Percentiles rank a stretch among this genome's conserved stretches.
These are phyloP conservation scores for Dryomyza anilis DNA, from an alignment of 2,888 invertebrate species.

Conservation along the genomic window DNA sequence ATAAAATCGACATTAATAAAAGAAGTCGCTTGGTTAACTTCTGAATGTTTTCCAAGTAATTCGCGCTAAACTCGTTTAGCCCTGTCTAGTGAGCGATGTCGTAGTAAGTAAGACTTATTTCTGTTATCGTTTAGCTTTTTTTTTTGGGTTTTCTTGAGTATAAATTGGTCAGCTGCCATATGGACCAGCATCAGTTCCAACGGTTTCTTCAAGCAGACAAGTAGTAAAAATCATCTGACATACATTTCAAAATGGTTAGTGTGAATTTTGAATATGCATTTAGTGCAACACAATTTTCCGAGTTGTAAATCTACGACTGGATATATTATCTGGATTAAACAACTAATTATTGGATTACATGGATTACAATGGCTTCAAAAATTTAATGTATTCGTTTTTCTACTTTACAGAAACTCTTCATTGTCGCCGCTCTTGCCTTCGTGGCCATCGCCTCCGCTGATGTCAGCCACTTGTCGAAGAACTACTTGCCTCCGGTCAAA, in stretches of 20 bases:
- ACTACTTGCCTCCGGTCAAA: constrained; percentile 48
- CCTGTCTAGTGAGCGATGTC: constrained; percentile 29
- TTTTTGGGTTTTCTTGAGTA: constrained; percentile 49
- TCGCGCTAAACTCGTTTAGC: constrained; percentile 35
- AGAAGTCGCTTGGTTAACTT: no score
- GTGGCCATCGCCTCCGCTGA: constrained; percentile 54
- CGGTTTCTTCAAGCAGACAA: constrained; percentile 51
- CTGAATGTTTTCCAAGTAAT: no score
- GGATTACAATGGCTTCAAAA: no score
- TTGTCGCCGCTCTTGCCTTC: constrained; percentile 46
- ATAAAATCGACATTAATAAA: constrained; percentile 8
- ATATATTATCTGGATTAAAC: not conserved
- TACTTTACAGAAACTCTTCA: constrained; percentile 53
- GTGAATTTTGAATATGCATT: not conserved
- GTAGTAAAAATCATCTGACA: constrained; percentile 41
- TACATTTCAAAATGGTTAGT: constrained; percentile 50
- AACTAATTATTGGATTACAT: no score
- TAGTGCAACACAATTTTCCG: not conserved
- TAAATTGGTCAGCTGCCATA: constrained; percentile 51
- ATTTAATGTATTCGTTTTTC: not conserved
- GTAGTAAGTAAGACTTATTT: no score
- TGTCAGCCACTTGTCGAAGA: constrained; percentile 53
- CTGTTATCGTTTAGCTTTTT: no score
- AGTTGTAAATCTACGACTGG: no score
- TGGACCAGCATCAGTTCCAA: constrained; percentile 58